These are phyloP conservation scores for Oostethus manadensis DNA, from an alignment of 2,113 vertebrate species.

Conservation along the genomic window DNA sequence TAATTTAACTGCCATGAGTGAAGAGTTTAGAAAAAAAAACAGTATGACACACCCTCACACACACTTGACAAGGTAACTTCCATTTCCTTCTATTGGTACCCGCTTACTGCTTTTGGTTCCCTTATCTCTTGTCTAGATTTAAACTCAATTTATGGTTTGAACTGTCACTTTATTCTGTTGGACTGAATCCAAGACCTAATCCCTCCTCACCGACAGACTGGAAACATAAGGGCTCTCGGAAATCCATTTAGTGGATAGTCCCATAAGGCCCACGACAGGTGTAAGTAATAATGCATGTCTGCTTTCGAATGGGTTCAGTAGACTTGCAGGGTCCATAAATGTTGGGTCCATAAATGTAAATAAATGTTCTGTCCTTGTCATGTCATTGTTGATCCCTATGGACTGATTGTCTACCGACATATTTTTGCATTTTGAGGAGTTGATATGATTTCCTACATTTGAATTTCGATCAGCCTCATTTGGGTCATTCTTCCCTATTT, in stretches of 20 bases:
- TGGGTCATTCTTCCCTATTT: constrained; percentile 20
- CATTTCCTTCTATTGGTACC: constrained; percentile 15
- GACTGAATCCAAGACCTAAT: constrained; percentile 43
- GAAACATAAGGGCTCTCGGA: constrained; percentile 20
- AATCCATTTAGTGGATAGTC: constrained; percentile 56
- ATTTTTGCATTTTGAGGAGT: neutral
- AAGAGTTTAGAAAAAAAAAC: constrained; percentile 34
- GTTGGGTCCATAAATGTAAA: constrained; percentile 30
- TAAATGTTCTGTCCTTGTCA: constrained; percentile 32
- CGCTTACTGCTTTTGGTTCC: neutral
- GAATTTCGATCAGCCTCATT: neutral
- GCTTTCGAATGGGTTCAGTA: constrained; percentile 22
- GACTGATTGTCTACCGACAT: constrained; percentile 14
- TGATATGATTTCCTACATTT: neutral
- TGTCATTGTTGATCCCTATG: constrained; percentile 22
- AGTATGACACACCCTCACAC: constrained; percentile 44
- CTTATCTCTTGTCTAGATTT: constrained; percentile 7
- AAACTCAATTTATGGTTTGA: constrained; percentile 16
- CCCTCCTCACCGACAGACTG: constrained; percentile 30
- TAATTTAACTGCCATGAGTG: constrained; percentile 29
- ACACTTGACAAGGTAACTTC: constrained; percentile 1
- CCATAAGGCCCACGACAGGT: constrained; percentile 57
- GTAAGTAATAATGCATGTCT: constrained; percentile 44
- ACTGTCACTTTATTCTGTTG: constrained; percentile 22
- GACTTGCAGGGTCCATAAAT: constrained; percentile 20